Conservation (phyloP, 23 tunicate species). For the Trididemnum nubilum region DNA sequence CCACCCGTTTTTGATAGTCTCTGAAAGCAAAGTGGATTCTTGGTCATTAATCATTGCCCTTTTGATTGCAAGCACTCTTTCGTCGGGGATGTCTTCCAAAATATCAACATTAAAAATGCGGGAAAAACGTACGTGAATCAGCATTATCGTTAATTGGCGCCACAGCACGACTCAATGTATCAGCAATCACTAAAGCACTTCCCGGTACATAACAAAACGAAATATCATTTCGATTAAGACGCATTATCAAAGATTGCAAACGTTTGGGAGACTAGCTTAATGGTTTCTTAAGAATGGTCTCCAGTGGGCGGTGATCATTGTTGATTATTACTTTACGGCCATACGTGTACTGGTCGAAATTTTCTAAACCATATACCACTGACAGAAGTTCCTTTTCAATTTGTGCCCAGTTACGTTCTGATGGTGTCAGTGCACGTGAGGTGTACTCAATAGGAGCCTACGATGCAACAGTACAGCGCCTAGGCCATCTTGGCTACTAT, state of each 20-base stretch:
- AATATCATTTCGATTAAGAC: conserved; percentile 16
- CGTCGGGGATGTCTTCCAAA: conserved; percentile 28
- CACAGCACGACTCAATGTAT: conserved; percentile 28
- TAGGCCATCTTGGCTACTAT: conserved; percentile 21
- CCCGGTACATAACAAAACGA: conserved; percentile 26
- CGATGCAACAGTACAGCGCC: conserved; percentile 18
- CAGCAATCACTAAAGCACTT: conserved; percentile 24
- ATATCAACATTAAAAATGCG: neutral
- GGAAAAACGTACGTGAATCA: neutral
- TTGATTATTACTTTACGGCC: conserved; percentile 17
- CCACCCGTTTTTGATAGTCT: conserved; percentile 13
- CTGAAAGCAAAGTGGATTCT: neutral
- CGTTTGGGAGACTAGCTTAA: conserved; percentile 32
- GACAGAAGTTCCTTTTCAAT: conserved; percentile 26
- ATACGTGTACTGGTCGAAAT: conserved; percentile 43
- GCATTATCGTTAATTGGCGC: neutral
- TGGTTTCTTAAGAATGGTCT: conserved; percentile 31
- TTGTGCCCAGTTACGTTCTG: conserved; percentile 34
- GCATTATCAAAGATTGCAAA: conserved; percentile 31
- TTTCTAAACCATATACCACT: conserved; percentile 26
- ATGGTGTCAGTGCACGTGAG: neutral
- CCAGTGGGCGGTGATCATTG: conserved; percentile 34
- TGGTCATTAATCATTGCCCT: conserved; percentile 23
- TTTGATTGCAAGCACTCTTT: conserved; percentile 14
- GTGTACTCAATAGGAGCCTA: conserved; percentile 24